These are phyloP conservation scores for Chanos chanos DNA, from an alignment of 2,797 vertebrate genomes.

Conservation along the genomic window DNA sequence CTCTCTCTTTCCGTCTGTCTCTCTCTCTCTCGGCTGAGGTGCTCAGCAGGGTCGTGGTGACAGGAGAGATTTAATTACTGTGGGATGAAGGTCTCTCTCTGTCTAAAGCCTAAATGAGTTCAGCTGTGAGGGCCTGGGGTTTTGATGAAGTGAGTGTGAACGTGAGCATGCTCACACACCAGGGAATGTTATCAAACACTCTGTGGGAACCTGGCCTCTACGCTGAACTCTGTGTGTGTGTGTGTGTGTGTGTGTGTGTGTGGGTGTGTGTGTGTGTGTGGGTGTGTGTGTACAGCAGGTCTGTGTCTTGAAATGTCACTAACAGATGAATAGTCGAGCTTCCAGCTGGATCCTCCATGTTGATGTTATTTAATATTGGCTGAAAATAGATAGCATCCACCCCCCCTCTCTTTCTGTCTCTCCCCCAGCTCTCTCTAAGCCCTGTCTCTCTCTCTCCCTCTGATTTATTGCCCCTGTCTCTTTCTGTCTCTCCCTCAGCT, in stretches of 20 bases:
- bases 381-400: neutral
- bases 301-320: constrained; percentile 16
- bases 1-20: neutral
- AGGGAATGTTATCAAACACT: constrained; percentile 40
- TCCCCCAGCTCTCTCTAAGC: constrained; percentile 2
- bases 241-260: neutral
- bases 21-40: constrained; percentile 1
- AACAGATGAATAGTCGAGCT: constrained; percentile 27
- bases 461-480: neutral
- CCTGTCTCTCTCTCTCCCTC: neutral
- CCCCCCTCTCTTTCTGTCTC: constrained; percentile 26
- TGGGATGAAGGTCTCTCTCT: constrained; percentile 27
- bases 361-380: constrained; percentile 38
- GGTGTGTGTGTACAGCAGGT: neutral
- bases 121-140: constrained; percentile 21
- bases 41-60: constrained; percentile 9
- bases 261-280: neutral
- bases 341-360: constrained; percentile 26
- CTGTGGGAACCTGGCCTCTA: constrained; percentile 31
- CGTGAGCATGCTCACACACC: constrained; percentile 16
- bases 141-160: constrained; percentile 32
- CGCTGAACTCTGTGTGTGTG: constrained; percentile 17
- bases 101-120: constrained; percentile 20
- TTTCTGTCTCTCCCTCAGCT: constrained; percentile 36
- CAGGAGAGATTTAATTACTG: constrained; percentile 36